Conservation (phyloP, 2,888 invertebrate genomes). For the Amiota communis region DNA sequence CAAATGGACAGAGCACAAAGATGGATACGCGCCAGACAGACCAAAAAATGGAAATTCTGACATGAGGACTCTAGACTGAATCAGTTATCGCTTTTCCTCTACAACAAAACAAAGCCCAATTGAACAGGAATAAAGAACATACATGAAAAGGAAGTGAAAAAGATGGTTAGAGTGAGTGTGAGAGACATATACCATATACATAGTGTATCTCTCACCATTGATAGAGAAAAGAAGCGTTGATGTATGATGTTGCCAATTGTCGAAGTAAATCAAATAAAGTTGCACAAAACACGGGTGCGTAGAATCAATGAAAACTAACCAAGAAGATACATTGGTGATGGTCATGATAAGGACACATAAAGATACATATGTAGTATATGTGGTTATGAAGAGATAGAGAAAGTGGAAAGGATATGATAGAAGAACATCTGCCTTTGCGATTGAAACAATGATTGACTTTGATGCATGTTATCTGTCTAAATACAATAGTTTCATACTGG, state of each 20-base stretch:
- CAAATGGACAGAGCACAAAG: neutral
- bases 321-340: too few species aligned
- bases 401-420: too few species aligned
- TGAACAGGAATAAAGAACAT: neutral
- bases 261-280: slow-evolving; percentile 60
- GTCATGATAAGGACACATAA: too few species aligned
- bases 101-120: slow-evolving; percentile 13
- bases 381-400: neutral
- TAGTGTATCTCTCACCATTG: neutral
- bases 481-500: too few species aligned
- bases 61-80: neutral
- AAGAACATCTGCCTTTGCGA: too few species aligned
- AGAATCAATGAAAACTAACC: too few species aligned
- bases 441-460: too few species aligned
- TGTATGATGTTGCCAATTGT: slow-evolving; percentile 67
- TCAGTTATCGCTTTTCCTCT: neutral
- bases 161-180: neutral
- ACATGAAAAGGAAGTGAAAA: neutral
- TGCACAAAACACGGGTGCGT: neutral
- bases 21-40: neutral
- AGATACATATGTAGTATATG: too few species aligned
- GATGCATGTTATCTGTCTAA: too few species aligned
- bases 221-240: slow-evolving; percentile 54
- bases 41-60: neutral
- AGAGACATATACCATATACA: neutral